Base-by-base conservation (phyloP, 2,888 invertebrate genomes). In the Alitta virens region DNA sequence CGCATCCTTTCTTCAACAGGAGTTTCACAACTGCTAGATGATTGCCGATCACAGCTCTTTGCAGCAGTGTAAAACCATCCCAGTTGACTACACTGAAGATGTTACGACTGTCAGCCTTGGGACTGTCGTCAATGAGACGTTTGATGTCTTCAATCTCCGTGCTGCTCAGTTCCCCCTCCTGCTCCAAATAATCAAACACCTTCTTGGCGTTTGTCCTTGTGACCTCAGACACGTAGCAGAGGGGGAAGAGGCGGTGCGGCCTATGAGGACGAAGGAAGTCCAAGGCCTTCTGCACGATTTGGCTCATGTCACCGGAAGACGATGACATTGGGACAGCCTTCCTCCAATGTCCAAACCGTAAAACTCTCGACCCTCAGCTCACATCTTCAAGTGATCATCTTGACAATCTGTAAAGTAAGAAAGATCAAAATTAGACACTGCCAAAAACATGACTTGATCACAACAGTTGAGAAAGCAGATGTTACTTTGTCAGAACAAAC, bases 11-110 rank as follows among this genome's bases (percentile, higher is more conserved):
- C 49, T 70, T 71, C n/a, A 76, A 61, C 27, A 80, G 63, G 3
- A 72, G 46, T 56, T 66, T 57, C 25, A 89, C 88, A 75, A 90
- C 83, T 71, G 89, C 88, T 43, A 88, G 85, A 76, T 88, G 87
- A 79, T 89, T 88, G 59, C 88, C 85, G 50, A 89, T 88, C 9
- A 90, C 88, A 73, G 88, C 89, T 71, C 88, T 87, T 79, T 91
- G 91, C 51, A 90, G 83, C 59, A 90, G 82, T 76, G 90, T 90
- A 77, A 88, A 83, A 85, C 66, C 90, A 87, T 75, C 87, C 67
- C 68, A 69, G 63, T 69, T 69, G 55, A 70, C 70, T 7, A 70
- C 67, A 33, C 55, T 62, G 54, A 67, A 68, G 18, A 70, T 42
- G 55, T 65, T 68, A n/a, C 68, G 57, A 18, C 56, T 52, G 38